Evolutionary conservation across 1,140 invertebrate species (phyloP).

Genomic region (Cotesia chilonis): DNA sequence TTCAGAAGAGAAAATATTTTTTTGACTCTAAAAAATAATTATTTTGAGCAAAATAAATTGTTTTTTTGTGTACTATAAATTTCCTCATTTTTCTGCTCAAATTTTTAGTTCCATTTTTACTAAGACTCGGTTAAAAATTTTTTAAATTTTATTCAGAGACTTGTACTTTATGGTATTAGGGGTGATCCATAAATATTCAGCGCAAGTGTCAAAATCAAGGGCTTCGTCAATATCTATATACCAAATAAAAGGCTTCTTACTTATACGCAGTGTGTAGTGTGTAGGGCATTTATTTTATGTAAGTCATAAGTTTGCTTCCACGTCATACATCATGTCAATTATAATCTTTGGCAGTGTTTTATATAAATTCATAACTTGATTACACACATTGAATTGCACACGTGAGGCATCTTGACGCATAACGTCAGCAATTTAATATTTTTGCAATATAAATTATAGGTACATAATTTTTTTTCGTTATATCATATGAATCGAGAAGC

Average conservation of each 20-base stretch:
- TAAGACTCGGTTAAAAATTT: too few relatives aligned
- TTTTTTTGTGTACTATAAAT: too few relatives aligned
- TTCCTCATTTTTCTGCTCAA: too few relatives aligned
- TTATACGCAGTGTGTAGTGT: too few relatives aligned
- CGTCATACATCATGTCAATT: slow-evolving; percentile 40
- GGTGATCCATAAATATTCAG: slow-evolving; percentile 62
- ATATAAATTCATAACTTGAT: slow-evolving; percentile 63
- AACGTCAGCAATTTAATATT: slow-evolving; percentile 20
- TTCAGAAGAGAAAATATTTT: too few relatives aligned
- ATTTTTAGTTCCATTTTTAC: too few relatives aligned
- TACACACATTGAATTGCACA: slow-evolving; percentile 53
- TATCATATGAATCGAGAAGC: too few relatives aligned
- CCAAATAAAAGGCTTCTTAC: slow-evolving; percentile 35
- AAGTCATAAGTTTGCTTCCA: slow-evolving; percentile 54
- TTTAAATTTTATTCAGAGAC: slow-evolving; percentile 16
- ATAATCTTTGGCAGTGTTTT: slow-evolving; percentile 51
- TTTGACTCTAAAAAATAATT: too few relatives aligned
- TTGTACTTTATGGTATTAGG: slow-evolving; percentile 55
- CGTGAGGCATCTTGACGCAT: slow-evolving; percentile 48
- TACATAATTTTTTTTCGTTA: too few relatives aligned
- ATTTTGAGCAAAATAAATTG: too few relatives aligned
- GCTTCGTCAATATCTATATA: slow-evolving; percentile 46
- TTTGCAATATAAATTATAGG: not conserved
- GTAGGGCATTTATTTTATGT: slow-evolving; percentile 57
- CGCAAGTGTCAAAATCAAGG: slow-evolving; percentile 46